Evolutionary conservation across 1,140 invertebrate genomes (phyloP).

Genomic region (Tetramorium parvispinum): DNA sequence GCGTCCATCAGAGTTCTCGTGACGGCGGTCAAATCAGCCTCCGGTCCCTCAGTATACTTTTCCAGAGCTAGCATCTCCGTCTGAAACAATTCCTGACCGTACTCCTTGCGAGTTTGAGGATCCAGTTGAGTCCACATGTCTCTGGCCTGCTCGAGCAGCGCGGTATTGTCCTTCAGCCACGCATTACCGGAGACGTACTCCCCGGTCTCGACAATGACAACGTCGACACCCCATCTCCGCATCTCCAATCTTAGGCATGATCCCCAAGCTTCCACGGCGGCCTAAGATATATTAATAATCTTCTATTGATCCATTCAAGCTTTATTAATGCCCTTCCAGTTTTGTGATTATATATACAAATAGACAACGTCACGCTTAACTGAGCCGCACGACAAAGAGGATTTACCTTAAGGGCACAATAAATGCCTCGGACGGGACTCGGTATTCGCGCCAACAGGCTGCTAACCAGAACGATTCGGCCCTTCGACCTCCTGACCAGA

Average conservation of each 20-base stretch:
- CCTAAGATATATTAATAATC: constrained; percentile 83
- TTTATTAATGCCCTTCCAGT: constrained; percentile 35
- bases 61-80: constrained; percentile 91
- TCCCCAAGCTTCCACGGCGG: constrained; percentile 92
- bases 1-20: constrained; percentile 90
- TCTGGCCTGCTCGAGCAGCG: constrained; percentile 91
- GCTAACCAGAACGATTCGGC: constrained; percentile 90
- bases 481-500: constrained; percentile 90
- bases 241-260: constrained; percentile 93
- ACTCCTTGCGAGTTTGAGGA: constrained; percentile 91
- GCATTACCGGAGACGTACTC: constrained; percentile 92
- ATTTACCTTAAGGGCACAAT: constrained; percentile 89
- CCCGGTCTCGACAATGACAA: constrained; percentile 93
- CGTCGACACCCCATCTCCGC: constrained; percentile 90
- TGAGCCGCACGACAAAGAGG: not conserved
- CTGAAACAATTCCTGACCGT: constrained; percentile 93
- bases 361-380: constrained; percentile 1
- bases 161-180: constrained; percentile 90
- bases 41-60: constrained; percentile 90
- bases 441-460: constrained; percentile 90
- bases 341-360: constrained; percentile 28
- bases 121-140: constrained; percentile 92
- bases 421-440: constrained; percentile 91
- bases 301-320: constrained; percentile 7
- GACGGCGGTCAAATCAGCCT: constrained; percentile 90